A percentile compares a stretch with the other conserved stretches of the same genome.
phyloP scores from a whole-genome alignment of 2,113 vertebrate species.

The Chionis minor region DNA sequence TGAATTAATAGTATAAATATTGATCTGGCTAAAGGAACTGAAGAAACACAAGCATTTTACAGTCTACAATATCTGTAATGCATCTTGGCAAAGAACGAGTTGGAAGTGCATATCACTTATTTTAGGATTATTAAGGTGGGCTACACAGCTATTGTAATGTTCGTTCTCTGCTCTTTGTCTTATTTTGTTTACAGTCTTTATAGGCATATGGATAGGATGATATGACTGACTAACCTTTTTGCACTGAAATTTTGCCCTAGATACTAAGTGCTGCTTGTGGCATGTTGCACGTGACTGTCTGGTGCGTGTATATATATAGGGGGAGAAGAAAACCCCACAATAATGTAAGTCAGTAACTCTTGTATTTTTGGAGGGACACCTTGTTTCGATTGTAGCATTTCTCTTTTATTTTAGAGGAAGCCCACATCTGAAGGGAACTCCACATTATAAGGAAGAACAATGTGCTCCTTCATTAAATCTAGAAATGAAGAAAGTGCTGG shows the following conservation, averaged over 20 bases:
- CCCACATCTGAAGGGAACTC: constrained; percentile 87
- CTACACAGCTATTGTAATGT: neutral
- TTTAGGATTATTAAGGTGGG: neutral
- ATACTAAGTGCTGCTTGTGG: neutral
- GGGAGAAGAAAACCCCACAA: accelerated
- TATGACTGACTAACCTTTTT: neutral
- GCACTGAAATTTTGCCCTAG: neutral
- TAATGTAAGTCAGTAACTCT: neutral
- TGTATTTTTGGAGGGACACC: accelerated
- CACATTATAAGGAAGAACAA: constrained; percentile 95
- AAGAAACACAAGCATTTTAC: neutral
- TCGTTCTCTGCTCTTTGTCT: neutral
- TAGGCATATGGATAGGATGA: neutral
- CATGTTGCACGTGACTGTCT: neutral
- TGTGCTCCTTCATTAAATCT: constrained; percentile 91
- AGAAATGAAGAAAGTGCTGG: constrained; percentile 93
- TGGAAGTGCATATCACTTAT: neutral
- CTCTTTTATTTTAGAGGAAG: constrained; percentile 82
- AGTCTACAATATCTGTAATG: neutral
- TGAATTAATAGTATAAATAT: neutral
- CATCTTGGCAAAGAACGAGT: neutral
- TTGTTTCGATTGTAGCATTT: neutral
- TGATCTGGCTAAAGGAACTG: neutral
- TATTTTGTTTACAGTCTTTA: neutral
- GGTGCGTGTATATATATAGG: neutral